Percentiles rank a stretch among this genome's conserved stretches.
phyloP scores from a whole-genome alignment of 2,113 vertebrate genomes.

The Anthoscopus minutus region DNA sequence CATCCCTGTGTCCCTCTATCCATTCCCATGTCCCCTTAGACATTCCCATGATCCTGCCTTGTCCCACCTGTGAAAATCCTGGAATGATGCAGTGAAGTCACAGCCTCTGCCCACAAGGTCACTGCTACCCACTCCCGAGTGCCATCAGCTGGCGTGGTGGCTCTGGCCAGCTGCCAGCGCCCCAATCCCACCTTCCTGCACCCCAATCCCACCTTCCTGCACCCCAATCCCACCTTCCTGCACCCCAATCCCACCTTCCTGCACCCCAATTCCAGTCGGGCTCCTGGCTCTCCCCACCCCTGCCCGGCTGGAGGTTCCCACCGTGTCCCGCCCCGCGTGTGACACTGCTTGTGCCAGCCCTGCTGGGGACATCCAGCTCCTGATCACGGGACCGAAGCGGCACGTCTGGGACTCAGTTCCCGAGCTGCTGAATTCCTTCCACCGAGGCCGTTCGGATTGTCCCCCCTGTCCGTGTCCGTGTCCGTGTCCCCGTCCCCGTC shows the following conservation, averaged over 20 bases:
- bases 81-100: fast-evolving
- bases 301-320: neutral
- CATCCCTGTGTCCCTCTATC: neutral
- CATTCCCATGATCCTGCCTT: neutral
- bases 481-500: too few relatives aligned
- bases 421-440: neutral
- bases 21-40: neutral
- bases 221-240: neutral
- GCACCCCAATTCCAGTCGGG: neutral
- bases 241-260: neutral
- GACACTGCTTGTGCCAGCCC: neutral
- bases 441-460: fast-evolving
- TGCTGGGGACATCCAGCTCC: neutral
- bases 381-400: neutral
- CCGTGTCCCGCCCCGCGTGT: fast-evolving
- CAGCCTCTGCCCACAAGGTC: fast-evolving
- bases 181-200: fast-evolving
- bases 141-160: neutral
- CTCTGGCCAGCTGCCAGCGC: neutral
- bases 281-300: neutral
- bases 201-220: too few relatives aligned
- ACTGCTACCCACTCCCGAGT: neutral
- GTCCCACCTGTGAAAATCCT: neutral
- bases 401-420: neutral
- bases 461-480: neutral